Percentiles rank a stretch among this genome's conserved stretches.
Evolutionary conservation across 2,797 vertebrate species (phyloP).

Genomic region (Falco cherrug): DNA sequence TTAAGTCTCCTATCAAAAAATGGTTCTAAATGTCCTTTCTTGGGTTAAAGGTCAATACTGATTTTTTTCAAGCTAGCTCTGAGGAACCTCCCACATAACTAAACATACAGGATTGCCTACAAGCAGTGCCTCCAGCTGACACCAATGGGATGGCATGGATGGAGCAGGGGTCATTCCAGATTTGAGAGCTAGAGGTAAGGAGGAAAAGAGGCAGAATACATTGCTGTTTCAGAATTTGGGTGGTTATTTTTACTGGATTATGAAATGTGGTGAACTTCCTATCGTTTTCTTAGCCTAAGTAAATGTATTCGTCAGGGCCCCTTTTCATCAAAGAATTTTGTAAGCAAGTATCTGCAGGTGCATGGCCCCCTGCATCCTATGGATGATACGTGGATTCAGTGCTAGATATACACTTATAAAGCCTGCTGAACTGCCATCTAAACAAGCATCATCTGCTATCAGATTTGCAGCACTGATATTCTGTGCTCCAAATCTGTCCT

Average conservation of each 20-base stretch:
- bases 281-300: neutral
- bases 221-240: neutral
- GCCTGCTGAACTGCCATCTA: neutral
- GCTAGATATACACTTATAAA: neutral
- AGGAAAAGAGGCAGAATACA: neutral
- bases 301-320: neutral
- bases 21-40: neutral
- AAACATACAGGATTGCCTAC: neutral
- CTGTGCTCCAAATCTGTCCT: conserved; percentile 7
- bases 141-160: neutral
- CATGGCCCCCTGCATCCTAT: neutral
- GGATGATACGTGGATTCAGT: neutral
- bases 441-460: neutral
- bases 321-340: neutral
- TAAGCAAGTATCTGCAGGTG: neutral
- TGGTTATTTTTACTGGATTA: neutral
- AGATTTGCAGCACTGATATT: neutral
- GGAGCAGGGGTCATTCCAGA: neutral
- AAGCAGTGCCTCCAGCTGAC: neutral
- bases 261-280: neutral
- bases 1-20: neutral
- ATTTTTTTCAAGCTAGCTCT: neutral
- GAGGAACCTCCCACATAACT: neutral
- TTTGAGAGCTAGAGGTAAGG: neutral
- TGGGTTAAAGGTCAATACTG: neutral